Base-by-base conservation (phyloP, 2,113 vertebrate species). In the Nothocercus nigrocapillus region DNA sequence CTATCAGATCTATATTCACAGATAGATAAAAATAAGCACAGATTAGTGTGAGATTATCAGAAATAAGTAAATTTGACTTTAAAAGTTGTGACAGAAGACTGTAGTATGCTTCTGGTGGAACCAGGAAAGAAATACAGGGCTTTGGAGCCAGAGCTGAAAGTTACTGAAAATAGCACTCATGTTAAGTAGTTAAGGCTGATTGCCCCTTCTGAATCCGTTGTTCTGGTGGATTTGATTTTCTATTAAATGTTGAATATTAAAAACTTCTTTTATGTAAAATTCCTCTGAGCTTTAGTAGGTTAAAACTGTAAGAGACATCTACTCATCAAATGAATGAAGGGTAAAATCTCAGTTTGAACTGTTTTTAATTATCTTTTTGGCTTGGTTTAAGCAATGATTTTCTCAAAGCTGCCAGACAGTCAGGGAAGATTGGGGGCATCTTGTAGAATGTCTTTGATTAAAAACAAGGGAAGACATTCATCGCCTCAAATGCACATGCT, bases 301-400 rank as follows among this genome's bases (percentile, higher is more conserved):
- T 97, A 94, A 91, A 95, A 85, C 40, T 66, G 42, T 87, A 72
- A 74, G 75, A 89, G 91, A 30, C 28, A 27, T 84, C 92, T 87
- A 67, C 25, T 95, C 27, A 93, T 59, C 32, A n/a, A 67, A 6
- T 64, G 70, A 83, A 54, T 56, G 36, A 34, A 89, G 49, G 92
- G 47, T 67, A 76, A 90, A 94, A 78, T 94, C 82, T 88, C 82
- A 70, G 68, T 95, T 95, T 95, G 81, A 93, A 87, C 54, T 77
- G 47, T 85, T 91, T 97, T 96, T 95, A 85, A 93, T 97, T 96
- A 92, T 93, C 73, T 95, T 89, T 93, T 95, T 88, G 63, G 47
- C 89, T 96, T 73, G 34, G 15, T 75, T 93, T 95, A 96, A 96
- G 70, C 45, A 88, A 64, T 91, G 38, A 32, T 94, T 92, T 96